These are phyloP conservation scores for Isurus oxyrinchus DNA, from an alignment of 2,113 vertebrate species.

Conservation along the genomic window DNA sequence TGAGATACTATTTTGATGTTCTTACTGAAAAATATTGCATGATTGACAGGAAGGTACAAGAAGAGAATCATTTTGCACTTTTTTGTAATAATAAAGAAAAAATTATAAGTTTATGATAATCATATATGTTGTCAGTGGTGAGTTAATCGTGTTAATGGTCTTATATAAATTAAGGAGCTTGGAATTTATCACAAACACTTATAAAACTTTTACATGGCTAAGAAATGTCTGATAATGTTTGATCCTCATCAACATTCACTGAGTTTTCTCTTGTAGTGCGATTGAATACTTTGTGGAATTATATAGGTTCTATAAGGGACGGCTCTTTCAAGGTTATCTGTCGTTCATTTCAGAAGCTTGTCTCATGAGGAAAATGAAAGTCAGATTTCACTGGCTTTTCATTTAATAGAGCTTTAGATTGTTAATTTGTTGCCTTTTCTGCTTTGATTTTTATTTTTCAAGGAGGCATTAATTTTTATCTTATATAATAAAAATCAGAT, in stretches of 20 bases:
- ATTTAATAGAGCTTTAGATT: slow-evolving; percentile 9
- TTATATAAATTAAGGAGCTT: neutral
- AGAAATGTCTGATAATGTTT: slow-evolving; percentile 5
- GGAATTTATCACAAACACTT: neutral
- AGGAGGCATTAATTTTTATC: neutral
- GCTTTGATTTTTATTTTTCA: neutral
- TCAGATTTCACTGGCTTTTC: slow-evolving; percentile 25
- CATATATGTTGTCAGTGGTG: neutral
- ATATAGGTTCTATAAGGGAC: neutral
- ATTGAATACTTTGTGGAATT: slow-evolving; percentile 21
- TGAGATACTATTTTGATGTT: neutral
- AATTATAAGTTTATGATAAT: neutral
- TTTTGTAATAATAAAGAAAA: neutral
- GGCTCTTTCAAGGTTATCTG: slow-evolving; percentile 23
- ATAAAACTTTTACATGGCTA: neutral
- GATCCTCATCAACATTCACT: slow-evolving; percentile 24
- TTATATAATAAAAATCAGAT: neutral
- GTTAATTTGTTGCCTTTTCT: slow-evolving; percentile 1
- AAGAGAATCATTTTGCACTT: neutral
- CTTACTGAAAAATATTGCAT: neutral
- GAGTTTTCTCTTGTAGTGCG: slow-evolving; percentile 21
- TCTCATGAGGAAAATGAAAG: slow-evolving; percentile 24
- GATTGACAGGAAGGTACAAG: neutral
- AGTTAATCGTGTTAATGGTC: neutral
- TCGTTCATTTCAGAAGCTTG: slow-evolving; percentile 6